Base-by-base conservation (phyloP, 2,797 vertebrate species). In the Muscicapa comitata region DNA sequence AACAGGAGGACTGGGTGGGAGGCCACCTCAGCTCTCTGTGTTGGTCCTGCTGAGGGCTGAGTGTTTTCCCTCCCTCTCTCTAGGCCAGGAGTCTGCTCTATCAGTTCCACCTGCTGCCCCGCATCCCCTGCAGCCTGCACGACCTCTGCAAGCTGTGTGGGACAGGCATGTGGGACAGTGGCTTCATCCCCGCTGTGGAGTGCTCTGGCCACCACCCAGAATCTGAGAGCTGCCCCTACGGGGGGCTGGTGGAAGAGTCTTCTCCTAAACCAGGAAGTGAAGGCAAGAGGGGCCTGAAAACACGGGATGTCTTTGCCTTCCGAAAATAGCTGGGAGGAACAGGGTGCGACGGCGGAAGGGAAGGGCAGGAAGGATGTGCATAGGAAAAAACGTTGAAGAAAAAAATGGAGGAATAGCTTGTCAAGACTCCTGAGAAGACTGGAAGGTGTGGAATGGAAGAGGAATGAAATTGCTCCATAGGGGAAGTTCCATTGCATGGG, bases 91-190 rank as follows among this genome's bases (percentile, higher is more conserved):
- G 99, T 91, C 98, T 99, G 93, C 99, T 99, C 77, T 99, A 99
- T 97, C 99, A 99, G 97, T 99, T 99, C 97, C 99, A 99, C 92
- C 98, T 99, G 58, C 93, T 99, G 24, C 99, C 99, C 71, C 98
- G 99, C 95, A 99, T 99, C 94, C 99, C 99, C 20, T 99, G 99
- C 98, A 99, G 99, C 96, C 98, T 99, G 15, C 99, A 99, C 0
- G 99, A 99, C 97, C 97, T 99, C 67, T 99, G 99, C 95, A 99
- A 98, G 98, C 98, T 99, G 83, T 99, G 99, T 6, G 99, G 99
- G 47, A 98, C 99, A 0, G 99, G 99, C 66, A 99, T 99, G 99
- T 99, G 99, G 99, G 99, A 99, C 98, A 99, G 99, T 2, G 99
- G 99, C 91, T 99, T 98, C 98, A 99, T 99, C 95, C 99, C 99